phyloP scores from a whole-genome alignment of 2,113 vertebrate genomes.

The Diadophis punctatus region DNA sequence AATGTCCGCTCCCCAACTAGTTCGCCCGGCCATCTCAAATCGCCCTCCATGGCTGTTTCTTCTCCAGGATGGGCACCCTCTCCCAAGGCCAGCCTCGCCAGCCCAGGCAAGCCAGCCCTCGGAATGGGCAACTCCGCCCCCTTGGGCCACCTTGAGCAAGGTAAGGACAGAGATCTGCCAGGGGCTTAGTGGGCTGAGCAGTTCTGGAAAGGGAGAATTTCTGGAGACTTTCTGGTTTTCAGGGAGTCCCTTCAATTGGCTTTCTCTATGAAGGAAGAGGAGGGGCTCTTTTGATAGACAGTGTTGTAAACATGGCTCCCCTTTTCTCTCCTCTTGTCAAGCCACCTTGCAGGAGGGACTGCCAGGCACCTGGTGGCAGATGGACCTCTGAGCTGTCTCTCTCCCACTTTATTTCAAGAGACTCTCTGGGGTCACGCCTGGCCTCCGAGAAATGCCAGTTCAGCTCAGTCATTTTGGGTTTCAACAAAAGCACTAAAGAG shows the following conservation, averaged over 20 bases:
- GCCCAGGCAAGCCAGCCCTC: conserved; percentile 79
- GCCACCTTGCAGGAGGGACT: background rate
- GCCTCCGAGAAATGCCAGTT: background rate
- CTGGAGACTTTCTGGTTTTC: background rate
- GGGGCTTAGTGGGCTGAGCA: background rate
- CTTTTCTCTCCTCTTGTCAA: background rate
- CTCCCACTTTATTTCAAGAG: background rate
- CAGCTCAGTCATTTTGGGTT: background rate
- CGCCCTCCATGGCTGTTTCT: conserved; percentile 84
- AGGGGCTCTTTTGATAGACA: background rate
- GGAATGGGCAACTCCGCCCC: conserved; percentile 66
- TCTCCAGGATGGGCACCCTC: conserved; percentile 91
- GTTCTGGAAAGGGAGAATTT: background rate
- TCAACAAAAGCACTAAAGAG: background rate
- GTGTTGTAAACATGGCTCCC: background rate
- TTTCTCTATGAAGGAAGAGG: background rate
- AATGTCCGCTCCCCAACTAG: conserved; percentile 85
- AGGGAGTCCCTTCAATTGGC: background rate
- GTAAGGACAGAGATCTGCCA: conserved; percentile 34
- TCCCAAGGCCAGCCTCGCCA: conserved; percentile 88
- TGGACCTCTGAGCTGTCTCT: background rate
- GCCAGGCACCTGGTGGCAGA: background rate
- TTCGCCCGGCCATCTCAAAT: conserved; percentile 88
- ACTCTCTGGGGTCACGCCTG: background rate
- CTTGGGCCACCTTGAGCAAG: conserved; percentile 71